A percentile compares a stretch with the other conserved stretches of the same genome.
Evolutionary conservation across 2,797 vertebrate genomes (phyloP).

Genomic region (Furcifer pardalis): DNA sequence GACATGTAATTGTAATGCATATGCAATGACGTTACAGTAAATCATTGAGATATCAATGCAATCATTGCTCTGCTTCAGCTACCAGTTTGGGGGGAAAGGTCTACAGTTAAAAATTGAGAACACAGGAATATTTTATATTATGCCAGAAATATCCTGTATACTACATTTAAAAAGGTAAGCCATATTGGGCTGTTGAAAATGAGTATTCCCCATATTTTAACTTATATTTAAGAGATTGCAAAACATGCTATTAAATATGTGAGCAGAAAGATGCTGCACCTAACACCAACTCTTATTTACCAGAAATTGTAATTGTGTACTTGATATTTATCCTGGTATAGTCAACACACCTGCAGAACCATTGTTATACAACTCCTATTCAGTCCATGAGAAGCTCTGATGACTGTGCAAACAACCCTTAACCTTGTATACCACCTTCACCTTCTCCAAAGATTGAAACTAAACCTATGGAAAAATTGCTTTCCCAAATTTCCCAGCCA

Average conservation of each 20-base stretch:
- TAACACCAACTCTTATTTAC: no score
- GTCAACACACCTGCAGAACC: not conserved
- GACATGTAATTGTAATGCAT: constrained; percentile 19
- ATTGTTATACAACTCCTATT: not conserved
- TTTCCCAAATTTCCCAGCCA: not conserved
- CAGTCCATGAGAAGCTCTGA: not conserved
- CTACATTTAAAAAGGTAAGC: not conserved
- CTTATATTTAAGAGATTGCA: not conserved
- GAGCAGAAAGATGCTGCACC: not conserved
- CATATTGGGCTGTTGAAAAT: not conserved
- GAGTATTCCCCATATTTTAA: not conserved
- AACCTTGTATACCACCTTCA: not conserved
- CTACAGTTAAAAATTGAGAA: constrained; percentile 10
- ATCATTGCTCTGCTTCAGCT: constrained; percentile 22
- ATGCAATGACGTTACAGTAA: constrained; percentile 26
- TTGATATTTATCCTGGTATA: not conserved
- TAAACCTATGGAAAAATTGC: not conserved
- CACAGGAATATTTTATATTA: not conserved
- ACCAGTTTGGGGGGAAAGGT: not conserved
- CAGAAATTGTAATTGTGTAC: not conserved
- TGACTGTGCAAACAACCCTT: not conserved
- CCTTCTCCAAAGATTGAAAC: not conserved
- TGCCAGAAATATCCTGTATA: not conserved
- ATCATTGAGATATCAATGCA: not conserved
- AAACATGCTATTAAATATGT: not conserved